Evolutionary conservation across 1,140 invertebrate species (phyloP).

Genomic region (Drosophila pseudoananassae): DNA sequence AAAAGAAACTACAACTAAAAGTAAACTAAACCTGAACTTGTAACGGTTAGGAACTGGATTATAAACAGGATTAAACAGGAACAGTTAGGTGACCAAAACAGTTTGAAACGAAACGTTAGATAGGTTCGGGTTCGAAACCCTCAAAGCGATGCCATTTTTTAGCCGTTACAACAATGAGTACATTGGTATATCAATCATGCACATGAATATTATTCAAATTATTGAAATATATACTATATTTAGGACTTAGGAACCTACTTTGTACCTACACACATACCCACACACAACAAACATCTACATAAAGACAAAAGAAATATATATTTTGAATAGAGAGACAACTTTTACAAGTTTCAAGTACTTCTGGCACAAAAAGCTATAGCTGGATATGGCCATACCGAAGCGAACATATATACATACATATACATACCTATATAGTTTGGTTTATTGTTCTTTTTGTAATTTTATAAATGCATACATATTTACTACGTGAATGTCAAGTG

Average conservation of each 20-base stretch:
- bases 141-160: constrained; percentile 66
- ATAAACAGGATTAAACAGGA: constrained; percentile 38
- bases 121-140: constrained; percentile 50
- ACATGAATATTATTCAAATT: constrained; percentile 40
- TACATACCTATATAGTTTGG: constrained; percentile 55
- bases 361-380: constrained; percentile 29
- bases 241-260: constrained; percentile 62
- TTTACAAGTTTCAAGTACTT: constrained; percentile 59
- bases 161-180: constrained; percentile 66
- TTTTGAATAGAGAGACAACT: constrained; percentile 74
- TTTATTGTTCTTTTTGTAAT: constrained; percentile 70
- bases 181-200: constrained; percentile 48
- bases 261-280: constrained; percentile 63
- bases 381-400: constrained; percentile 39
- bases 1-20: constrained; percentile 28
- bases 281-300: constrained; percentile 43
- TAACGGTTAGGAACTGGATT: constrained; percentile 59
- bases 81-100: constrained; percentile 65
- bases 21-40: constrained; percentile 33
- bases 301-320: constrained; percentile 43
- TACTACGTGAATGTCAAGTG: constrained; percentile 58
- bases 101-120: constrained; percentile 45
- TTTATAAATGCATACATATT: constrained; percentile 64
- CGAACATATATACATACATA: constrained; percentile 39
- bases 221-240: constrained; percentile 39